Evolutionary conservation across 2,888 invertebrate species (phyloP).

Genomic region (Graphium colonna): DNA sequence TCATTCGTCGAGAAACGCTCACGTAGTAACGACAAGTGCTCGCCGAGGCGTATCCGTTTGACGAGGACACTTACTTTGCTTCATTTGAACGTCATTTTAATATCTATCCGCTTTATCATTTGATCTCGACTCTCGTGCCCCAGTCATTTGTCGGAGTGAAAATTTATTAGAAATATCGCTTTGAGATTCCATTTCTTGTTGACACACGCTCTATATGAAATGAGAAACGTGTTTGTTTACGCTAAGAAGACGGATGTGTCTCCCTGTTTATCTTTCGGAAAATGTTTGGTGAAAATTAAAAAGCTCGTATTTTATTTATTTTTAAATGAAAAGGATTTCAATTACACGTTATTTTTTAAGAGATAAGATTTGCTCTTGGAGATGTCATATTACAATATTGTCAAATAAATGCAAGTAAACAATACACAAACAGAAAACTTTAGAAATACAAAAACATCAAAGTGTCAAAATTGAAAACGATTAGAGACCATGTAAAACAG

Average conservation of each 20-base stretch:
- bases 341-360: too few relatives aligned
- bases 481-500: too few relatives aligned
- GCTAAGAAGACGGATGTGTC: not conserved
- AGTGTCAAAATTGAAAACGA: too few relatives aligned
- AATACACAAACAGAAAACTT: too few relatives aligned
- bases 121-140: slow-evolving; percentile 20
- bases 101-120: slow-evolving; percentile 30
- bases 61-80: slow-evolving; percentile 53
- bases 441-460: too few relatives aligned
- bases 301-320: too few relatives aligned
- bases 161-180: slow-evolving; percentile 16
- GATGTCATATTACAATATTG: too few relatives aligned
- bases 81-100: slow-evolving; percentile 40
- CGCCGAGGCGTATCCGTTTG: slow-evolving; percentile 49
- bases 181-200: slow-evolving; percentile 6
- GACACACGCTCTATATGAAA: not conserved
- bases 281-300: too few relatives aligned
- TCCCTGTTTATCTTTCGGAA: not conserved
- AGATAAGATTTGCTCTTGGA: too few relatives aligned
- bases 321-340: too few relatives aligned
- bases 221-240: not conserved
- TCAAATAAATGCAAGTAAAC: too few relatives aligned
- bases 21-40: slow-evolving; percentile 44
- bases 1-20: slow-evolving; percentile 42
- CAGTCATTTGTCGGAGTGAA: slow-evolving; percentile 13